Evolutionary conservation across 2,797 vertebrate genomes (phyloP), one percentile per base, ranked within the genome.

Genomic region (Monodelphis domestica): DNA sequence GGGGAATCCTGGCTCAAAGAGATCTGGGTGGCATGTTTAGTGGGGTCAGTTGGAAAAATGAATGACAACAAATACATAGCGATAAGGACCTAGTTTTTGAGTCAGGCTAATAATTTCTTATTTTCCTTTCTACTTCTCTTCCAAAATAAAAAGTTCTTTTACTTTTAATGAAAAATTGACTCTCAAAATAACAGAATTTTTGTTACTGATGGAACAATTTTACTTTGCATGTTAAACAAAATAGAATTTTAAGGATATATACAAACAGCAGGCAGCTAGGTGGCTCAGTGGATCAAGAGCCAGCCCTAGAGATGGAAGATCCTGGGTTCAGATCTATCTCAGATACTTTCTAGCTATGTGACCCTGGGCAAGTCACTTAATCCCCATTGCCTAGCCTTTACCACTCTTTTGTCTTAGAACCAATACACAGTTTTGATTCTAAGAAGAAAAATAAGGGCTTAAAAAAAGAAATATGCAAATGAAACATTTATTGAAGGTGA

Each of bases 181-280:
- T 92, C 9, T 10, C 90, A 57, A 88, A 94, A 52, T 50, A 93
- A 53, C 53, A 93, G 52, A 78, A 45, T 89, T 55, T 94, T 95
- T 88, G 30, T 11, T 89, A 53, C 91, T 92, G 53, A 51, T 94
- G 54, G 89, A 94, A 95, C 88, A 95, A 78, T 91, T 92, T 33
- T 38, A 88, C 92, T 96, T 93, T 91, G 93, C 92, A 29, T 59
- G 55, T 91, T 92, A 78, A 70, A 91, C 56, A 92, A 91, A 91
- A 52, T 89, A 93, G 30, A 84, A 50, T 87, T 4, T 90, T 92
- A 70, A 26, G 56, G 88, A 45, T 29, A 52, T 38, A 91, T 26
- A 63, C n/a, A 84, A 45, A 84, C n/a, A n/a, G n/a, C n/a, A n/a
- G n/a, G n/a, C n/a, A n/a, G n/a, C n/a, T n/a, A n/a, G n/a, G n/a